Percentiles rank a stretch among this genome's conserved stretches.
phyloP scores from a whole-genome alignment of 2,888 invertebrate genomes.

The Hydriomena furcata region DNA sequence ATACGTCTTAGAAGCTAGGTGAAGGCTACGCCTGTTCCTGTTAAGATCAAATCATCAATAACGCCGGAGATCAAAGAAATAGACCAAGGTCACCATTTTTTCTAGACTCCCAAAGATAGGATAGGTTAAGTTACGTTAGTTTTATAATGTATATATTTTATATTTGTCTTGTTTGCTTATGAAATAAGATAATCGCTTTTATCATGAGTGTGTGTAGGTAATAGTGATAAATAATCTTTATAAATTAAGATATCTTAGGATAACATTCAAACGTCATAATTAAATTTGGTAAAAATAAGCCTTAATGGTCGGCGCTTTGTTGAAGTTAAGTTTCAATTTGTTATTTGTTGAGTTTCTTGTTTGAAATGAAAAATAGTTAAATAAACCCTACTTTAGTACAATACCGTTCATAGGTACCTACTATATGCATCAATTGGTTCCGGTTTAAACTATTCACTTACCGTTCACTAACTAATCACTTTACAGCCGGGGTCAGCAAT shows the following conservation, averaged over 20 bases:
- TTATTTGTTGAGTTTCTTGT: slow-evolving; percentile 50
- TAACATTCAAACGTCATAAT: slow-evolving; percentile 31
- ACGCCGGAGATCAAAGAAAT: slow-evolving; percentile 34
- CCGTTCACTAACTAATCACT: background rate
- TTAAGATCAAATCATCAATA: slow-evolving; percentile 15
- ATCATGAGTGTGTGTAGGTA: slow-evolving; percentile 12
- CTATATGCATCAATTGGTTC: background rate
- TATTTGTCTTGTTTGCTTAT: slow-evolving; percentile 36
- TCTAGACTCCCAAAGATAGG: slow-evolving; percentile 64
- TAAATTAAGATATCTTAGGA: slow-evolving; percentile 18
- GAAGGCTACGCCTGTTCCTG: no score
- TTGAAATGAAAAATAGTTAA: slow-evolving; percentile 30
- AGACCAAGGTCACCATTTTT: slow-evolving; percentile 47
- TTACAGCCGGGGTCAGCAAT: no score
- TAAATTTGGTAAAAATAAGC: slow-evolving; percentile 48
- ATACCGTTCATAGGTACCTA: background rate
- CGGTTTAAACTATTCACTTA: no score
- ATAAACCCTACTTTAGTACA: background rate
- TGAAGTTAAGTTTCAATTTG: slow-evolving; percentile 54
- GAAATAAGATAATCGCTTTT: slow-evolving; percentile 15
- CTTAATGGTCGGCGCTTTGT: slow-evolving; percentile 79
- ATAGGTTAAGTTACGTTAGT: slow-evolving; percentile 49
- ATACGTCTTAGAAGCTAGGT: no score
- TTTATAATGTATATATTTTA: slow-evolving; percentile 40
- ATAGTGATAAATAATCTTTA: no score